Evolutionary conservation across 2,113 vertebrate genomes (phyloP), one percentile per base, ranked within the genome.

Genomic region (Actenoides hombroni): DNA sequence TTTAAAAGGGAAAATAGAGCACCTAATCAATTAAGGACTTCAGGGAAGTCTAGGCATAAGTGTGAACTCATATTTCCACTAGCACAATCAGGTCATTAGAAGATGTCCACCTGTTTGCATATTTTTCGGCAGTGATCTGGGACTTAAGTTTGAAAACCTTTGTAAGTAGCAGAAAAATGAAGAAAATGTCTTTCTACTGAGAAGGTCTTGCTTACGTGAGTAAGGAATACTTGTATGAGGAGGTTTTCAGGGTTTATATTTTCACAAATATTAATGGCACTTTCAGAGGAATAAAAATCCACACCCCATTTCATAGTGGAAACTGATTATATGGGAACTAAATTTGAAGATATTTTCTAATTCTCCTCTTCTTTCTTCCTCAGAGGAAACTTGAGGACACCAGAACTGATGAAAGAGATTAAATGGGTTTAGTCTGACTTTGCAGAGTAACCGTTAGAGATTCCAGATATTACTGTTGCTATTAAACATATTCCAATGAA

Each of bases 361-460:
- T 81, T 88, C 40, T 88, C 16, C 9, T 44, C 16, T 26, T 83
- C 46, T 75, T 90, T 79, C 40, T 76, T 86, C 39, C 24, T 95
- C 57, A 69, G 46, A 90, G 65, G 51, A 94, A 84, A 84, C 21
- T 59, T 74, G 63, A 94, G 46, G 59, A 85, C 5, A 13, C 10
- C 46, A 87, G 63, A 79, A 81, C 17, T 75, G 82, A 97, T 94
- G 81, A 92, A 92, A 90, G 48, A 94, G 90, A 92, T 97, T 95
- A 96, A 91, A 94, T 19, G n/a, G 75, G 23, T 95, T 97, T 95
- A 95, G 61, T 51, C 6, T 51, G 65, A 92, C 86, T 96, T 93
- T 87, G 46, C 61, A 91, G 67, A 95, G 63, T 83, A 92, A 92
- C 83, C 92, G 67, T 80, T 60, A 80, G 33, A 37, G 81, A 95